Evolutionary conservation across 2,888 invertebrate species (phyloP).

Genomic region (Cactoblastis cactorum): DNA sequence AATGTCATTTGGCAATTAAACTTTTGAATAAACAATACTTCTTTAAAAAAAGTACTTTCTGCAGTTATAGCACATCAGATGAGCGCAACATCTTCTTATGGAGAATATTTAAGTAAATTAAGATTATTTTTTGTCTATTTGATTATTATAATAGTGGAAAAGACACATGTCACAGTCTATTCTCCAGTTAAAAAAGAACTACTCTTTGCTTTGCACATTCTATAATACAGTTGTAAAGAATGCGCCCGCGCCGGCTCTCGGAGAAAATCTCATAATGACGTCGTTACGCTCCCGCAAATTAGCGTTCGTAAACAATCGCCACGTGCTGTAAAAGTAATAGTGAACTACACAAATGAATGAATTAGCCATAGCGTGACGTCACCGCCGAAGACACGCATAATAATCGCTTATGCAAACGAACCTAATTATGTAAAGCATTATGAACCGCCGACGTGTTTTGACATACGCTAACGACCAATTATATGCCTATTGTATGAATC

Average conservation of each 20-base stretch:
- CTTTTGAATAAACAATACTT: too few species aligned
- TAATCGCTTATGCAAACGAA: constrained; percentile 75
- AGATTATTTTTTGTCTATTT: too few species aligned
- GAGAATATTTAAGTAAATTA: too few species aligned
- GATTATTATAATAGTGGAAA: too few species aligned
- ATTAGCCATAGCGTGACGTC: constrained; percentile 68
- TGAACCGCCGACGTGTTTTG: constrained; percentile 67
- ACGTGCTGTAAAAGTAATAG: constrained; percentile 71
- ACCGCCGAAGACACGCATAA: constrained; percentile 71
- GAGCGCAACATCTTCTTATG: too few species aligned
- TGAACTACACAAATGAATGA: constrained; percentile 73
- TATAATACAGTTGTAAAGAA: background rate
- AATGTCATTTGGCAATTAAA: too few species aligned
- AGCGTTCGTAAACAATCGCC: constrained; percentile 64
- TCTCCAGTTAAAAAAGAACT: background rate
- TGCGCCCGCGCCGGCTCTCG: constrained; percentile 14
- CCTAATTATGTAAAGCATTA: constrained; percentile 74
- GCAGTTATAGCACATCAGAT: too few species aligned
- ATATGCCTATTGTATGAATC: constrained; percentile 70
- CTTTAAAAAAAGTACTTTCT: too few species aligned
- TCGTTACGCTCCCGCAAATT: constrained; percentile 63
- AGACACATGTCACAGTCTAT: too few species aligned
- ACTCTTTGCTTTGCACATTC: background rate
- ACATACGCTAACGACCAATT: constrained; percentile 72
- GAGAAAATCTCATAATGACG: constrained; percentile 41